These are phyloP conservation scores for Sebastes alutus DNA, from an alignment of 2,797 vertebrate genomes.

Conservation along the genomic window DNA sequence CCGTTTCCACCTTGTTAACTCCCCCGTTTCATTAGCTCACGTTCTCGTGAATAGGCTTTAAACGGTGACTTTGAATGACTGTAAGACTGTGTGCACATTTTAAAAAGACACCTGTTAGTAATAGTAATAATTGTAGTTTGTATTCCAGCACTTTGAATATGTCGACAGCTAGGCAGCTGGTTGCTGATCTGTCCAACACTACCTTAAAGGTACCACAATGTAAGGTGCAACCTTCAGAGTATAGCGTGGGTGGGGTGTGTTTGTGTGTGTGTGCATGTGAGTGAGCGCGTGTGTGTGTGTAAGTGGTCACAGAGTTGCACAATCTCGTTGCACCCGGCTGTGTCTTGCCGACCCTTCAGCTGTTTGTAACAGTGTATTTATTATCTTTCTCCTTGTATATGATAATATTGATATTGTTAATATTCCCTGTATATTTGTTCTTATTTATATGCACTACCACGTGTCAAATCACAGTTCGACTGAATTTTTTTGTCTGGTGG, in stretches of 20 bases:
- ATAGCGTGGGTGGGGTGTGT: constrained; percentile 7
- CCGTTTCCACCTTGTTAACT: constrained; percentile 20
- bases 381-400: constrained; percentile 87
- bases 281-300: constrained; percentile 32
- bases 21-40: constrained; percentile 10
- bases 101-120: constrained; percentile 39
- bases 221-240: constrained; percentile 50
- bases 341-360: constrained; percentile 83
- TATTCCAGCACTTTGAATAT: constrained; percentile 72
- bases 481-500: constrained; percentile 75
- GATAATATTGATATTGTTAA: constrained; percentile 85
- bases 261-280: constrained; percentile 20
- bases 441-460: constrained; percentile 94
- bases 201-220: constrained; percentile 74
- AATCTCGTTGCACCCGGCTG: constrained; percentile 83
- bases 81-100: constrained; percentile 48
- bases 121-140: constrained; percentile 42
- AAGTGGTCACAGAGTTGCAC: constrained; percentile 70
- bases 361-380: constrained; percentile 97
- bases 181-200: constrained; percentile 69
- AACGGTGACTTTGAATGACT: constrained; percentile 46
- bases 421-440: constrained; percentile 92
- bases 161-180: constrained; percentile 67
- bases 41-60: constrained; percentile 31
- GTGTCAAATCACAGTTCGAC: constrained; percentile 73